Conservation (phyloP, 2,113 vertebrate genomes). For the Campylomormyrus tamandua region DNA sequence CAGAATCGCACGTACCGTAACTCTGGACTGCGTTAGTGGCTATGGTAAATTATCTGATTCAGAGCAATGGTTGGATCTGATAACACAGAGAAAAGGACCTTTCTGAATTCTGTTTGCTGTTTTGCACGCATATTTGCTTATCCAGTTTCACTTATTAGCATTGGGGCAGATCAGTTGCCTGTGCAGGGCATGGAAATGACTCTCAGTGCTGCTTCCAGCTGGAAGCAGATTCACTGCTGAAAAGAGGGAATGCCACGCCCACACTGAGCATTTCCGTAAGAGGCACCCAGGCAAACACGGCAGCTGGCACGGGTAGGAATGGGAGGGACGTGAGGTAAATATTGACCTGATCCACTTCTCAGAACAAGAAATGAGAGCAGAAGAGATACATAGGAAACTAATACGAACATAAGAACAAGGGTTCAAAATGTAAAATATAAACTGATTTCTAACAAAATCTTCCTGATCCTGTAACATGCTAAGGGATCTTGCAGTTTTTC, state of each 20-base stretch:
- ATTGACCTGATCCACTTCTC: too few species aligned
- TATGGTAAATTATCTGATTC: background rate
- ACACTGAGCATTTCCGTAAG: constrained; percentile 66
- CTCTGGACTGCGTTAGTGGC: background rate
- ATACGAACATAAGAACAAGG: background rate
- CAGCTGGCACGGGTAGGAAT: constrained; percentile 40
- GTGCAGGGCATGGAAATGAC: constrained; percentile 53
- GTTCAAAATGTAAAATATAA: background rate
- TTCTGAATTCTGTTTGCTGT: background rate
- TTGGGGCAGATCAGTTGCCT: constrained; percentile 24
- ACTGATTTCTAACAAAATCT: background rate
- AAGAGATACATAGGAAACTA: background rate
- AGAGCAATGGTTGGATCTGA: background rate
- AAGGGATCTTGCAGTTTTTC: background rate
- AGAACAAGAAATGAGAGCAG: background rate
- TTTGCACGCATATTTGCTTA: background rate
- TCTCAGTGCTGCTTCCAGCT: constrained; percentile 59
- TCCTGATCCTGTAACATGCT: background rate
- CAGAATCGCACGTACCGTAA: background rate
- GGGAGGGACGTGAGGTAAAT: background rate
- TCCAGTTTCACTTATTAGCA: background rate
- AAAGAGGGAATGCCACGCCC: constrained; percentile 48
- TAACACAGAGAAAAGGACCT: background rate
- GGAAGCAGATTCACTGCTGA: constrained; percentile 65
- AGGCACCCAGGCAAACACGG: constrained; percentile 71